These are phyloP conservation scores for Neoseiulus cucumeris DNA, from an alignment of 1,140 invertebrate genomes.

Conservation along the genomic window DNA sequence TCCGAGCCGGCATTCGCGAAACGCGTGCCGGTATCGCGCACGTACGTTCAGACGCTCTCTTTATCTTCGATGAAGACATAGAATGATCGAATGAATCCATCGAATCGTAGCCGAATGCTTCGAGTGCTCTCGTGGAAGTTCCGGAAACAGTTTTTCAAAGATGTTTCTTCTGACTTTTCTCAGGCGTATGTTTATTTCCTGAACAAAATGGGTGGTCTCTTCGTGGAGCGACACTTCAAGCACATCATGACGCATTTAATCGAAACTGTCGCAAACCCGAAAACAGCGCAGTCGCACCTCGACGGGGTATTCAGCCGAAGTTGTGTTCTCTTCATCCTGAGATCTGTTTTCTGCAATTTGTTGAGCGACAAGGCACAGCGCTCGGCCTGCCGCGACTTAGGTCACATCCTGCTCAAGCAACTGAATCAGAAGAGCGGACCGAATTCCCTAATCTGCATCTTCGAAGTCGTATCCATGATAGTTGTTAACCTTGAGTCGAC, in stretches of 20 bases:
- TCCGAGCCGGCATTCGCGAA: conserved; percentile 72
- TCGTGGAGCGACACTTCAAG: conserved; percentile 79
- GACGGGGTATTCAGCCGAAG: conserved; percentile 94
- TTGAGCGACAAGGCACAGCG: conserved; percentile 90
- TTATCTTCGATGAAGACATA: not conserved
- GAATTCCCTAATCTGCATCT: conserved; percentile 14
- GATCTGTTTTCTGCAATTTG: conserved; percentile 72
- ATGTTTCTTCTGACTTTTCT: no score
- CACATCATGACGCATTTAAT: conserved; percentile 66
- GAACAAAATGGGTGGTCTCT: conserved; percentile 70
- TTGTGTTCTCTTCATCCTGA: conserved; percentile 85
- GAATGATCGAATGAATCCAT: not conserved
- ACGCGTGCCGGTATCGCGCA: conserved; percentile 84
- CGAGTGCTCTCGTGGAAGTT: no score
- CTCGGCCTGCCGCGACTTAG: conserved; percentile 80
- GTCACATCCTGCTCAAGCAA: conserved; percentile 72
- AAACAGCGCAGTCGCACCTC: conserved; percentile 78
- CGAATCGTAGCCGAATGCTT: not conserved
- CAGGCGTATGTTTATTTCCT: conserved; percentile 83
- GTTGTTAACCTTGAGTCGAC: conserved; percentile 4
- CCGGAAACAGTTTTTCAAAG: no score
- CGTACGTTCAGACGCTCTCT: conserved; percentile 37
- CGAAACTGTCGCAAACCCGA: conserved; percentile 68
- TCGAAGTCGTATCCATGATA: conserved; percentile 12
- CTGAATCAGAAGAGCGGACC: conserved; percentile 52